Evolutionary conservation across 2,113 vertebrate genomes (phyloP), one percentile per base, ranked within the genome.

Genomic region (Taxidea taxus): DNA sequence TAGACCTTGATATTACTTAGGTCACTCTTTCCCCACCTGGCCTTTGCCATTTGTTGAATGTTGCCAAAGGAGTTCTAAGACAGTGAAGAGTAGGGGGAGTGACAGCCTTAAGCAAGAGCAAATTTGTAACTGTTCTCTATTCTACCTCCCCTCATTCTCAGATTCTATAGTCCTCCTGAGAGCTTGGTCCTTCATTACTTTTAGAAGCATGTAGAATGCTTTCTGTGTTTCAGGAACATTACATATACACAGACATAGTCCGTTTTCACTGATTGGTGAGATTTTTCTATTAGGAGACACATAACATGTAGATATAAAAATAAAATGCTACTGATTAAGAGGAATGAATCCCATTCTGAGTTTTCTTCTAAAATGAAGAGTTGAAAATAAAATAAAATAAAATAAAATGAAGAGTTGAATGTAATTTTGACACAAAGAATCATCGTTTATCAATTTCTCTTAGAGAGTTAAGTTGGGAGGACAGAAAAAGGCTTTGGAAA

Each of bases 221-320:
- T 83, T 74, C 5, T 89, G 34, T 49, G 37, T 66, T 80, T 66
- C 78, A 64, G 13, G 39, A 56, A 49, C 20, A 15, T 94, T 84
- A 8, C 60, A 74, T 62, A 81, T 5, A 75, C 29, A 58, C 6
- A 87, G 54, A 81, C 51, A 23, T 29, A 78, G 20, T 87, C 27
- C n/a, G 21, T 83, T 95, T 93, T 77, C 91, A 62, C 47, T 89
- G 1, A 51, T 88, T 23, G 31, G 16, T 88, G 39, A 91, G 31
- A 87, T 91, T 88, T 91, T 91, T 75, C 82, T 93, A 4, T 11
- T 84, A 54, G 62, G 37, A 93, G 49, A 94, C 87, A 47, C 54
- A 39, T 68, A 93, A 78, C 15, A 27, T 56, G 44, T 89, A 93
- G 87, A 31, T 15, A 72, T 89, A 86, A 86, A 70, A 70, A 42